These are phyloP conservation scores for Glaucidium brasilianum DNA, from an alignment of 2,113 vertebrate genomes.

Conservation along the genomic window DNA sequence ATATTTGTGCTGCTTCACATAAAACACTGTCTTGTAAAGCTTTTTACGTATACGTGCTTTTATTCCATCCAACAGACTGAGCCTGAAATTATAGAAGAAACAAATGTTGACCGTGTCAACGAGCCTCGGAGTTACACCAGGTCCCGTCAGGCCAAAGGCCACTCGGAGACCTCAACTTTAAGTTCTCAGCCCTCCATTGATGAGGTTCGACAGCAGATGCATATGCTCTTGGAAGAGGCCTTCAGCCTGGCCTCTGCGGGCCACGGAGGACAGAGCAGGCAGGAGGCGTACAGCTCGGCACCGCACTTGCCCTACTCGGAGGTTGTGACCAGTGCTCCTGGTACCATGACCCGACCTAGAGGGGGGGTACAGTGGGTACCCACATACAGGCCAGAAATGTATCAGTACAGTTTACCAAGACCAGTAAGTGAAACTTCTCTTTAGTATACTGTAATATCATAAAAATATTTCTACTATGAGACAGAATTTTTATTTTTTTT, in stretches of 20 bases:
- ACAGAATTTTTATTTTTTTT: neutral
- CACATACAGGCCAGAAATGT: conserved; percentile 89
- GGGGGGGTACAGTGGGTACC: conserved; percentile 93
- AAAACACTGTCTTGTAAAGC: neutral
- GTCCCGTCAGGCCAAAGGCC: conserved; percentile 87
- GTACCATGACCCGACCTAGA: conserved; percentile 85
- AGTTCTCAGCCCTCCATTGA: conserved; percentile 99
- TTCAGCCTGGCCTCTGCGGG: conserved; percentile 96
- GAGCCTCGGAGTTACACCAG: conserved; percentile 81
- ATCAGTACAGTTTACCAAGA: conserved; percentile 93
- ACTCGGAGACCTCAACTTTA: conserved; percentile 95
- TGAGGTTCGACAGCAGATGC: conserved; percentile 98
- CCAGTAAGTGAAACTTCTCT: conserved; percentile 79
- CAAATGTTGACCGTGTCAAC: conserved; percentile 87
- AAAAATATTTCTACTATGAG: neutral
- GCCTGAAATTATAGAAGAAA: conserved; percentile 96
- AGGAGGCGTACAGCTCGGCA: conserved; percentile 81
- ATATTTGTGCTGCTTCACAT: no score
- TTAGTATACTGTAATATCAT: neutral
- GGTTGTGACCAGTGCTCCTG: conserved; percentile 92
- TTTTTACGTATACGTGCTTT: neutral
- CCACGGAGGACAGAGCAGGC: conserved; percentile 84
- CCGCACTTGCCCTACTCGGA: conserved; percentile 90
- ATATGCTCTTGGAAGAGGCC: conserved; percentile 95
- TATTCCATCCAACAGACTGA: conserved; percentile 84